These are phyloP conservation scores for Hiodon alosoides DNA, from an alignment of 2,113 vertebrate genomes.

Conservation along the genomic window DNA sequence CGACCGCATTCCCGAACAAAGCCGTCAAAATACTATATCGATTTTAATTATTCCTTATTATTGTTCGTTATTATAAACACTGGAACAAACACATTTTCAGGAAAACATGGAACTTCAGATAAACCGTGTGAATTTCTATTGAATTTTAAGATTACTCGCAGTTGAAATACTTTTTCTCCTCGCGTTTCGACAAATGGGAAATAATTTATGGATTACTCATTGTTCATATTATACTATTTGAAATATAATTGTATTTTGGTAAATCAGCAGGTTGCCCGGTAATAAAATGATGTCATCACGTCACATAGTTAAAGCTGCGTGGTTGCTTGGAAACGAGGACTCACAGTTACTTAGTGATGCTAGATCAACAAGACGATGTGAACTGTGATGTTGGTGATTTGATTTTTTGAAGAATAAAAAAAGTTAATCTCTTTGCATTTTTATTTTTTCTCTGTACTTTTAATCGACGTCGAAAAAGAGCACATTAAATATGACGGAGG, in stretches of 20 bases:
- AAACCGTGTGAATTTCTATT: no score
- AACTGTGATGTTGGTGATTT: background rate
- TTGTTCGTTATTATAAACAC: no score
- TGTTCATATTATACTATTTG: background rate
- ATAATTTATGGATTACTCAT: background rate
- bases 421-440: background rate
- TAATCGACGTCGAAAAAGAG: background rate
- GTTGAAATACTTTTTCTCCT: no score
- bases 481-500: slow-evolving; percentile 20
- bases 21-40: no score
- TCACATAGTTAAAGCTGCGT: background rate
- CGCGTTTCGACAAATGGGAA: background rate
- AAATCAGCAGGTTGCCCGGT: background rate
- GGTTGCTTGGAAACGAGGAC: slow-evolving; percentile 38
- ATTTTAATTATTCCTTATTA: no score
- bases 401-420: background rate
- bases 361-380: slow-evolving; percentile 13
- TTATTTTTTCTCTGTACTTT: background rate
- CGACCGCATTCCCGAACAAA: no score
- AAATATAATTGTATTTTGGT: background rate
- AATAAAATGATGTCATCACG: slow-evolving; percentile 17
- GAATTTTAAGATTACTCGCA: no score
- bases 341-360: slow-evolving; percentile 27
- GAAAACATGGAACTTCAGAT: no score
- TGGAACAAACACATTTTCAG: no score